Evolutionary conservation across 2,888 invertebrate genomes (phyloP).

Genomic region (Tinea trinotella): DNA sequence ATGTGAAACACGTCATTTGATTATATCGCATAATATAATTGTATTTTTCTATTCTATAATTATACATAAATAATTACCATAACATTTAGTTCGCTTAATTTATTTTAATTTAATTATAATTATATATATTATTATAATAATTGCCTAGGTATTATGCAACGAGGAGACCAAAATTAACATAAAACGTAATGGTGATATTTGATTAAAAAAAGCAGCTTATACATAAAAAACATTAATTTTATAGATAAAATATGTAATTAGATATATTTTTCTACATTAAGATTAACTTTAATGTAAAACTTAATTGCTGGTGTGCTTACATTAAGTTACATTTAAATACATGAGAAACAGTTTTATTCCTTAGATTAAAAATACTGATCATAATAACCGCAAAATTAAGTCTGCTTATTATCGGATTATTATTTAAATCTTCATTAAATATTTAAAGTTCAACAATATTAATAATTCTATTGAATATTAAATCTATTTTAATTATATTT

Average conservation of each 20-base stretch:
- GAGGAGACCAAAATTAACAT: background rate
- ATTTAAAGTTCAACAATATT: background rate
- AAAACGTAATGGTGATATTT: background rate
- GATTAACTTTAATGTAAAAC: no score
- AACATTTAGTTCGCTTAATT: background rate
- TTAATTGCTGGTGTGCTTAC: no score
- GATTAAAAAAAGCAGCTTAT: background rate
- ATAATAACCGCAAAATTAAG: background rate
- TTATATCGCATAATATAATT: conserved; percentile 59
- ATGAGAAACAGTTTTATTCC: background rate
- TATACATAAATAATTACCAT: background rate
- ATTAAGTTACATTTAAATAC: no score
- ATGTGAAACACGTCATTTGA: conserved; percentile 58
- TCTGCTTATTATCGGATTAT: background rate
- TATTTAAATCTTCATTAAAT: no score
- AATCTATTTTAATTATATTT: background rate
- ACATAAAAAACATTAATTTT: no score
- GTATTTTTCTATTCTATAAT: background rate
- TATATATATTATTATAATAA: no score
- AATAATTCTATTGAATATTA: background rate
- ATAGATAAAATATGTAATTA: no score
- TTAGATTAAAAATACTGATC: background rate
- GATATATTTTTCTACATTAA: no score
- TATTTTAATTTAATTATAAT: background rate
- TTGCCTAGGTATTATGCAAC: no score